These are phyloP conservation scores for Heliconius ethilla DNA, from an alignment of 2,888 invertebrate genomes.

Conservation along the genomic window DNA sequence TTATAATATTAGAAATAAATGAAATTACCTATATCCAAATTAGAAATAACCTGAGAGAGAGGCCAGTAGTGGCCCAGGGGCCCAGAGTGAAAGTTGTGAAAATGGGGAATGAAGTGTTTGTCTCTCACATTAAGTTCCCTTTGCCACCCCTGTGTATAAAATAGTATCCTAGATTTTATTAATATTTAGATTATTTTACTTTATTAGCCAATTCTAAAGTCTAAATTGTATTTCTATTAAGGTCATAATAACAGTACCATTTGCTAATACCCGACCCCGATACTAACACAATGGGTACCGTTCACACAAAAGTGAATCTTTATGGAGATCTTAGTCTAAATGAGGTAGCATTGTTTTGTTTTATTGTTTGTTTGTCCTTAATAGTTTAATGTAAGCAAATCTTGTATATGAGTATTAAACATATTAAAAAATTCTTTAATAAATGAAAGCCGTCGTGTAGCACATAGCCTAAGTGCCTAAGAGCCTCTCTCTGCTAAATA, in stretches of 20 bases:
- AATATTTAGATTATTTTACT: neutral
- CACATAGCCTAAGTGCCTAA: too few relatives aligned
- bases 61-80: too few relatives aligned
- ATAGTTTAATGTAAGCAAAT: conserved; percentile 4
- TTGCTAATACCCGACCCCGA: conserved; percentile 29
- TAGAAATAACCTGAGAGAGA: too few relatives aligned
- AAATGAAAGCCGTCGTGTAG: neutral
- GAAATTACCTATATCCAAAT: too few relatives aligned
- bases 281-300: conserved; percentile 37
- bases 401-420: neutral
- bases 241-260: conserved; percentile 24
- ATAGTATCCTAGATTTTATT: too few relatives aligned
- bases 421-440: neutral
- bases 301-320: conserved; percentile 37
- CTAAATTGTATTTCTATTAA: neutral
- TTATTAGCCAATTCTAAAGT: neutral
- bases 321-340: conserved; percentile 33
- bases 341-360: conserved; percentile 29
- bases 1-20: too few relatives aligned
- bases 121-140: too few relatives aligned
- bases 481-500: too few relatives aligned
- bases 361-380: conserved; percentile 19
- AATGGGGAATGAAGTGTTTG: too few relatives aligned
- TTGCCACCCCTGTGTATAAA: too few relatives aligned
- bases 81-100: too few relatives aligned